These are phyloP conservation scores for Bombus sylvicola DNA, from an alignment of 1,140 invertebrate species.

Conservation along the genomic window DNA sequence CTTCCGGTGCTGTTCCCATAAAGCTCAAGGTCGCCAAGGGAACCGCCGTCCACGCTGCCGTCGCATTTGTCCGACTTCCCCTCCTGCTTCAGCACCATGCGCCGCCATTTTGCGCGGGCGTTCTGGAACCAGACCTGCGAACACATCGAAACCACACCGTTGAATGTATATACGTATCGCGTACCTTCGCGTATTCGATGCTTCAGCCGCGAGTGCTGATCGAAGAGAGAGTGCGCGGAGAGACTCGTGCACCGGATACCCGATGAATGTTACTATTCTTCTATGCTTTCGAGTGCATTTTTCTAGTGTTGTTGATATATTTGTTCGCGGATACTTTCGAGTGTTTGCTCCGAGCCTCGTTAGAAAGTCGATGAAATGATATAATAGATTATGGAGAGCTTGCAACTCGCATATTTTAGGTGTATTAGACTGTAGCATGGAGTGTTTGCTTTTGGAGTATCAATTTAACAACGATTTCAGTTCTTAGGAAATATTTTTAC, in stretches of 20 bases:
- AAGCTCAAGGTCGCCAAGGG: constrained; percentile 79
- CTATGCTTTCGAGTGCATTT: background rate
- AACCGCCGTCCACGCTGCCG: constrained; percentile 76
- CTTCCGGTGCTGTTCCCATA: constrained; percentile 81
- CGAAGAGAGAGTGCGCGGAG: background rate
- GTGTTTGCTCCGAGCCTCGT: background rate
- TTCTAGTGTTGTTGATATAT: background rate
- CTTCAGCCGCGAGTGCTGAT: background rate
- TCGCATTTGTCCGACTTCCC: constrained; percentile 89
- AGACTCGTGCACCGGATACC: background rate
- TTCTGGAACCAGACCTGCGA: constrained; percentile 99
- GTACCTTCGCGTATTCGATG: background rate
- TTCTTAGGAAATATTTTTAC: background rate
- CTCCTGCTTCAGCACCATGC: constrained; percentile 94
- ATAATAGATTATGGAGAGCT: background rate
- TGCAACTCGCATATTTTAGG: background rate
- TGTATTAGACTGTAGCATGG: background rate
- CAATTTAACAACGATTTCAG: background rate
- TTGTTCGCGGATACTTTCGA: background rate
- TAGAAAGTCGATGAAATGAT: background rate
- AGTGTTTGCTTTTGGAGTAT: background rate
- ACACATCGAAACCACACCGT: constrained; percentile 44
- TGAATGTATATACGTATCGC: background rate
- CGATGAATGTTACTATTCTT: background rate
- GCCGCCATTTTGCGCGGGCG: constrained; percentile 97